phyloP scores from a whole-genome alignment of 2,797 vertebrate species.

The Scomberomorus guttatus region DNA sequence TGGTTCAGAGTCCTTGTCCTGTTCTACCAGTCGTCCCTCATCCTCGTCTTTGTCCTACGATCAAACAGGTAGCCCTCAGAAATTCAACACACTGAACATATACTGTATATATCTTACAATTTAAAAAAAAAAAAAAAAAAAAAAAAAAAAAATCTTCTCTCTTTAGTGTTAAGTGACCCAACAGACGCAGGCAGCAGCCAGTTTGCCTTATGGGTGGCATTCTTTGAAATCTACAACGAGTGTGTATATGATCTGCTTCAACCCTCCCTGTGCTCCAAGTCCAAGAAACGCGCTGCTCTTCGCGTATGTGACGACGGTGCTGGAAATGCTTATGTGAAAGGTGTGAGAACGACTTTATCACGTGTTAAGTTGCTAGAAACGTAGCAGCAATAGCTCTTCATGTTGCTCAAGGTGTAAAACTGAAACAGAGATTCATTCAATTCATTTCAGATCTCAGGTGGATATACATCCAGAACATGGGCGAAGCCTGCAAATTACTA shows the following conservation, averaged over 20 bases:
- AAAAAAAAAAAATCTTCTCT: background rate
- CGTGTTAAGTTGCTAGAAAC: background rate
- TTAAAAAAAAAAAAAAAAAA: background rate
- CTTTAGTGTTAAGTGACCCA: constrained; percentile 45
- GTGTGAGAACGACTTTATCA: constrained; percentile 45
- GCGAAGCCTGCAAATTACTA: constrained; percentile 89
- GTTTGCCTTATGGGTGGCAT: constrained; percentile 91
- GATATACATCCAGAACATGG: constrained; percentile 88
- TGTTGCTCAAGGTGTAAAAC: background rate
- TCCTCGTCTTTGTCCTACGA: constrained; percentile 65
- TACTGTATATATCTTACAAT: background rate
- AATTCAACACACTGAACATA: background rate
- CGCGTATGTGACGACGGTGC: constrained; percentile 91
- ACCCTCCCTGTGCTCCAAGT: constrained; percentile 74
- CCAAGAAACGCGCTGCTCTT: constrained; percentile 86
- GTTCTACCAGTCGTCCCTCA: constrained; percentile 41
- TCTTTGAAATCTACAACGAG: constrained; percentile 95
- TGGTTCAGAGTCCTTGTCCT: constrained; percentile 42
- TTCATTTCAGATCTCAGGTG: constrained; percentile 88
- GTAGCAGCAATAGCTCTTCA: background rate
- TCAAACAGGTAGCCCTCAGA: constrained; percentile 70
- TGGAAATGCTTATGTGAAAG: constrained; percentile 92
- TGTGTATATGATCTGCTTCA: constrained; percentile 91
- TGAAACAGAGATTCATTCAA: background rate
- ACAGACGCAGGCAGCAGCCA: constrained; percentile 60